Percentiles rank a stretch among this genome's conserved stretches.
These are phyloP conservation scores for Sesamia inferens DNA, from an alignment of 2,888 invertebrate species.

Conservation along the genomic window DNA sequence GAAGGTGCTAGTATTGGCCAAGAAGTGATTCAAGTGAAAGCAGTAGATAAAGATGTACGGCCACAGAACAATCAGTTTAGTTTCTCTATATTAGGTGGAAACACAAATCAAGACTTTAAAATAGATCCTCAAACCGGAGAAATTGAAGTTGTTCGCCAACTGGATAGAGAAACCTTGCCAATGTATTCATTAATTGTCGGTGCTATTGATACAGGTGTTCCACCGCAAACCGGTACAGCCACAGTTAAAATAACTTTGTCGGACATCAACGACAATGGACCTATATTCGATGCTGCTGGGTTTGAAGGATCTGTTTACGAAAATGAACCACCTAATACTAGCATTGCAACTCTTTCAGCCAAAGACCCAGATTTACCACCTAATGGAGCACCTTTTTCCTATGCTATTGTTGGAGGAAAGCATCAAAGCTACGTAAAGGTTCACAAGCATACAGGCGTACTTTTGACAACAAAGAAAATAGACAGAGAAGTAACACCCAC, in stretches of 20 bases:
- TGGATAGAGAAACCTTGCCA: slow-evolving; percentile 95
- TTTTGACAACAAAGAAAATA: slow-evolving; percentile 94
- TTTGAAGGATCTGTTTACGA: slow-evolving; percentile 95
- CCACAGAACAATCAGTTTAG: slow-evolving; percentile 97
- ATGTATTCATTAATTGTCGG: slow-evolving; percentile 94
- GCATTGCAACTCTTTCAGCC: slow-evolving; percentile 95
- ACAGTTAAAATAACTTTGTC: slow-evolving; percentile 94
- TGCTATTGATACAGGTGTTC: slow-evolving; percentile 96
- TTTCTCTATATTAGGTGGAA: slow-evolving; percentile 96
- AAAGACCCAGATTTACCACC: slow-evolving; percentile 97
- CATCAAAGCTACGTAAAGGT: slow-evolving; percentile 94
- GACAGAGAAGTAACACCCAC: slow-evolving; percentile 95
- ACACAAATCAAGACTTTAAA: slow-evolving; percentile 95
- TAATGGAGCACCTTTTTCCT: slow-evolving; percentile 97
- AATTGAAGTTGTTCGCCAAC: slow-evolving; percentile 93
- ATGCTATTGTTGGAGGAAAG: slow-evolving; percentile 94
- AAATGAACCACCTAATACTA: slow-evolving; percentile 95
- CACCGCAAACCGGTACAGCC: slow-evolving; percentile 97
- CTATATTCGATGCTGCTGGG: slow-evolving; percentile 93
- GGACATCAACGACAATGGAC: slow-evolving; percentile 98
- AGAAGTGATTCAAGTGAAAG: slow-evolving; percentile 94
- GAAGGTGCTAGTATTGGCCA: slow-evolving; percentile 95
- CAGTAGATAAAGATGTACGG: slow-evolving; percentile 97
- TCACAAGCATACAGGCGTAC: slow-evolving; percentile 94
- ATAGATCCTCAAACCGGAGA: slow-evolving; percentile 96